phyloP scores from a whole-genome alignment of 2,888 invertebrate species.

The Drepanosiphum platanoidis region DNA sequence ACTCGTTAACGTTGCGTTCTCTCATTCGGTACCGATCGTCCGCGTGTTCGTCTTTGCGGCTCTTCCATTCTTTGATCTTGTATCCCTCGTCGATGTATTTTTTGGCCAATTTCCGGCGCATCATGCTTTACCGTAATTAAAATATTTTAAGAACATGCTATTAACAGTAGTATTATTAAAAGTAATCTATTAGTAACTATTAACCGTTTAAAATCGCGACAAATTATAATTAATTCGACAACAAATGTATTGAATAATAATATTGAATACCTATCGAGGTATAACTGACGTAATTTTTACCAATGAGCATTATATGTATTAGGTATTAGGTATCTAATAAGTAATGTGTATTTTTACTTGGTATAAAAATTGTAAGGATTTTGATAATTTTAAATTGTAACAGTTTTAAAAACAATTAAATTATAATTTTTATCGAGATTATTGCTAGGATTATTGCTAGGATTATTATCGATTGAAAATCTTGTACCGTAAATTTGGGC shows the following conservation, averaged over 20 bases:
- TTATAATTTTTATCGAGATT: too few species aligned
- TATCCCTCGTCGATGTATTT: constrained; percentile 54
- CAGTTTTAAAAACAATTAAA: too few species aligned
- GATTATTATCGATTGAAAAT: neutral
- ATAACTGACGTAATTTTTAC: too few species aligned
- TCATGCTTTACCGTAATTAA: neutral
- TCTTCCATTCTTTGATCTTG: constrained; percentile 41
- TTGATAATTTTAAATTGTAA: too few species aligned
- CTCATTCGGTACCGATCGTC: constrained; percentile 25
- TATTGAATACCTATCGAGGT: too few species aligned
- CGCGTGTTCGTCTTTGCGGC: constrained; percentile 22
- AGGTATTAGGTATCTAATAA: neutral
- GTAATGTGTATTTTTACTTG: too few species aligned
- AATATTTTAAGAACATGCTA: neutral
- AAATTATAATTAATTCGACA: too few species aligned
- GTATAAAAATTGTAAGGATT: too few species aligned
- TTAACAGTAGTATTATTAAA: too few species aligned
- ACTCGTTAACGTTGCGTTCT: neutral
- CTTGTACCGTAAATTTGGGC: constrained; percentile 22
- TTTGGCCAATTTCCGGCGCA: constrained; percentile 35
- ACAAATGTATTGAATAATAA: too few species aligned
- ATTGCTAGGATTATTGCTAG: too few species aligned
- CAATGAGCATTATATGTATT: neutral
- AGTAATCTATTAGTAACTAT: neutral
- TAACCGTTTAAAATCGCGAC: too few species aligned